phyloP scores from a whole-genome alignment of 2,888 invertebrate genomes.

The Dermolepida albohirtum region DNA sequence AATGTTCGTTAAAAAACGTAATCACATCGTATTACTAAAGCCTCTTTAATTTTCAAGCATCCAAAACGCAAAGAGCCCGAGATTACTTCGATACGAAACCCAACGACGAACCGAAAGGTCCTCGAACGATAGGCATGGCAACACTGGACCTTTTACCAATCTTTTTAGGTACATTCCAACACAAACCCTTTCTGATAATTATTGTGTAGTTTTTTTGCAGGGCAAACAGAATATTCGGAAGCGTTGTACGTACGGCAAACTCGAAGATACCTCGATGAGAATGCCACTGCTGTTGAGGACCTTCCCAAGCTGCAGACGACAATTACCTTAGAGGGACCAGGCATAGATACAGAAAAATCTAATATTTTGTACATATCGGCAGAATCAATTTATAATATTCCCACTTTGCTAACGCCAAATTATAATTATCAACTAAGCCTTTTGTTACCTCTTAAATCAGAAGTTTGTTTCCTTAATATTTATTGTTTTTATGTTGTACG shows the following conservation, averaged over 20 bases:
- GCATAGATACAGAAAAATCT: slow-evolving; percentile 44
- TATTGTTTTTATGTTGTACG: background rate
- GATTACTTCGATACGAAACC: background rate
- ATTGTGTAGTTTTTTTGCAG: slow-evolving; percentile 9
- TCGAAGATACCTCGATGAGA: slow-evolving; percentile 46
- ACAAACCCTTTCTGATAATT: background rate
- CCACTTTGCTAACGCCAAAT: slow-evolving; percentile 51
- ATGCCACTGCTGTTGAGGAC: slow-evolving; percentile 54
- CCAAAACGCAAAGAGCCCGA: slow-evolving; percentile 9
- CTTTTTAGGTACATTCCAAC: slow-evolving; percentile 48
- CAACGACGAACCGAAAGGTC: slow-evolving; percentile 41
- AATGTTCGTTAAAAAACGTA: no score
- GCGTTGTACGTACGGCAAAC: slow-evolving; percentile 29
- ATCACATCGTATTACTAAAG: no score
- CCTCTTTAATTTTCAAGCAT: background rate
- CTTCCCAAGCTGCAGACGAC: slow-evolving; percentile 56
- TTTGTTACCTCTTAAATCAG: slow-evolving; percentile 23
- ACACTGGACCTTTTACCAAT: slow-evolving; percentile 51
- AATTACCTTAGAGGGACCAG: slow-evolving; percentile 51
- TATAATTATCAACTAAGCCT: slow-evolving; percentile 54
- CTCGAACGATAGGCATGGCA: slow-evolving; percentile 46
- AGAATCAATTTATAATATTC: slow-evolving; percentile 61
- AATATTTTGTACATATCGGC: slow-evolving; percentile 57
- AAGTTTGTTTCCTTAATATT: slow-evolving; percentile 11
- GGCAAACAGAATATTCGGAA: slow-evolving; percentile 40